These are phyloP conservation scores for Apodemus sylvaticus DNA, from an alignment of 2,113 vertebrate genomes.

Conservation along the genomic window DNA sequence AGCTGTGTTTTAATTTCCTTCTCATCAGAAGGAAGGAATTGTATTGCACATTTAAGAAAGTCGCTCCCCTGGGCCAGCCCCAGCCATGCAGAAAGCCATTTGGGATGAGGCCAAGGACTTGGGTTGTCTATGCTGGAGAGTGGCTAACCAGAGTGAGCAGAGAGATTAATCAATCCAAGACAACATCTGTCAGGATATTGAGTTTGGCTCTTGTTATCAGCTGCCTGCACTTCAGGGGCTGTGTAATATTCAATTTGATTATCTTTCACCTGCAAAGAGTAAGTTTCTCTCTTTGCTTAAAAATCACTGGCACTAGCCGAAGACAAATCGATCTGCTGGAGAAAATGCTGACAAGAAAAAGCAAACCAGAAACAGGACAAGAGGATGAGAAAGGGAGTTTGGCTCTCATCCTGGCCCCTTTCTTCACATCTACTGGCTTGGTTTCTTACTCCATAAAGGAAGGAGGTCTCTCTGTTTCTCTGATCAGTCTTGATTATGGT, in stretches of 20 bases:
- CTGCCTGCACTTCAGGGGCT: constrained; percentile 84
- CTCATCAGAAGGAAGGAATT: constrained; percentile 58
- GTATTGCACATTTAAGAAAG: constrained; percentile 34
- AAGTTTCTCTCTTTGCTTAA: constrained; percentile 86
- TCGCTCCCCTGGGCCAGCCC: constrained; percentile 66
- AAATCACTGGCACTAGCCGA: constrained; percentile 83
- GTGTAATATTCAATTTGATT: constrained; percentile 90
- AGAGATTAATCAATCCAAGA: constrained; percentile 86
- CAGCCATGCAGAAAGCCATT: constrained; percentile 68
- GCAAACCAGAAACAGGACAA: constrained; percentile 77
- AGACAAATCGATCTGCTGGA: constrained; percentile 81
- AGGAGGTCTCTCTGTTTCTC: constrained; percentile 51
- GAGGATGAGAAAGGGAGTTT: constrained; percentile 71
- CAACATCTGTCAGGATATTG: constrained; percentile 88
- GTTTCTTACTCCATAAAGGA: constrained; percentile 20
- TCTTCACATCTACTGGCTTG: constrained; percentile 20
- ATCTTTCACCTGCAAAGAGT: constrained; percentile 84
- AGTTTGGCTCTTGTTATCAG: constrained; percentile 84
- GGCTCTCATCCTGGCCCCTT: constrained; percentile 62
- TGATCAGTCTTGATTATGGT: constrained; percentile 62
- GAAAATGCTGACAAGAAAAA: constrained; percentile 86
- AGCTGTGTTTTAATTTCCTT: constrained; percentile 59
- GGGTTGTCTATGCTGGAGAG: constrained; percentile 69
- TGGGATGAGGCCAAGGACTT: constrained; percentile 75
- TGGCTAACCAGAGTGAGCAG: constrained; percentile 75